Percentiles rank a stretch among this genome's conserved stretches.
Conservation (phyloP, 1,140 invertebrate species). For the Drosophila kepulauana region DNA sequence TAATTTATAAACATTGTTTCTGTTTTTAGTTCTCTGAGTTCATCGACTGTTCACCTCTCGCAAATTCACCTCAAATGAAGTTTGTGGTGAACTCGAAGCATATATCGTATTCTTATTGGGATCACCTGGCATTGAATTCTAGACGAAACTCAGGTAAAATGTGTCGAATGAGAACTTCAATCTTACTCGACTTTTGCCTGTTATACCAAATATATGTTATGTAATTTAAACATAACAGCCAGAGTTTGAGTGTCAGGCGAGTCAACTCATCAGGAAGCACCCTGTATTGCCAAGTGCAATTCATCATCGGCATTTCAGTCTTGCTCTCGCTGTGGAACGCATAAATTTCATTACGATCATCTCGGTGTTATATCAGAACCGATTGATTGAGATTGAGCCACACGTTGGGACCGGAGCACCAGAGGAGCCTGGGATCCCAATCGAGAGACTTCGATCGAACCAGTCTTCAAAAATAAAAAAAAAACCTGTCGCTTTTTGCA, state of each 20-base stretch:
- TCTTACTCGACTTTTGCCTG: not conserved
- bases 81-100: not conserved
- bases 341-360: constrained; percentile 83
- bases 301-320: constrained; percentile 54
- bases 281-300: constrained; percentile 59
- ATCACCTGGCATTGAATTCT: constrained; percentile 1
- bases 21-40: not conserved
- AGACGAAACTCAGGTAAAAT: constrained; percentile 44
- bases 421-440: not conserved
- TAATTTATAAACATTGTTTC: not conserved
- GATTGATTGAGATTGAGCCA: constrained; percentile 58
- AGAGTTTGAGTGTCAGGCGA: constrained; percentile 30
- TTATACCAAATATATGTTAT: not conserved
- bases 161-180: not conserved
- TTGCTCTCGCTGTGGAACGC: constrained; percentile 29
- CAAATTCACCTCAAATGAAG: constrained; percentile 2
- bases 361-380: constrained; percentile 57
- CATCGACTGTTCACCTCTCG: not conserved
- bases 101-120: constrained; percentile 62
- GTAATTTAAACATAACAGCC: constrained; percentile 15
- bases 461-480: constrained; percentile 42
- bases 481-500: constrained; percentile 60
- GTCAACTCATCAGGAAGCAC: constrained; percentile 26
- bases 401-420: constrained; percentile 8
- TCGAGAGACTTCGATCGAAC: constrained; percentile 3